phyloP scores from a whole-genome alignment of 2,113 vertebrate genomes.

The Sisor rabdophorus region DNA sequence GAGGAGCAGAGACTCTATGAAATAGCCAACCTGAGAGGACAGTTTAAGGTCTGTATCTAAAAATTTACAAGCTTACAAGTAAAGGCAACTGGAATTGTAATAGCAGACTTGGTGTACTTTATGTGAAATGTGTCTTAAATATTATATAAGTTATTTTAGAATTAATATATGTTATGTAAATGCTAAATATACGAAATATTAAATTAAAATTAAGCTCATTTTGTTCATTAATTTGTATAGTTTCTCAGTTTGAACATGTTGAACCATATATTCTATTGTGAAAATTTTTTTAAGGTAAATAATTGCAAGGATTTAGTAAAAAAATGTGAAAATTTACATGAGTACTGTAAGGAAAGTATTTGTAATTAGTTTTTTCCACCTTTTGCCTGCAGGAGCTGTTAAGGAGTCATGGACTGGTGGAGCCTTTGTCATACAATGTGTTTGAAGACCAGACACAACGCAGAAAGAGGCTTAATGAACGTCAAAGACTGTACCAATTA shows the following conservation, averaged over 20 bases:
- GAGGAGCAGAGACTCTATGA: constrained; percentile 92
- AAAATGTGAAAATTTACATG: no score
- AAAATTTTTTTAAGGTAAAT: no score
- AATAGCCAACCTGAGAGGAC: constrained; percentile 83
- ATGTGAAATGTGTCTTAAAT: neutral
- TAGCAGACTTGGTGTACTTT: neutral
- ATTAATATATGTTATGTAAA: no score
- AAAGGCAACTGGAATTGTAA: neutral
- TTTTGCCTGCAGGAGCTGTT: constrained; percentile 71
- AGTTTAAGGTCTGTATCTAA: constrained; percentile 76
- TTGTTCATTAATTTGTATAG: no score
- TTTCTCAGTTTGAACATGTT: no score
- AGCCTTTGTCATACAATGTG: neutral
- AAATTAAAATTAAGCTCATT: no score
- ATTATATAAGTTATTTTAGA: no score
- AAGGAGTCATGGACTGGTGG: constrained; percentile 75
- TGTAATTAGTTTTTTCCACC: no score
- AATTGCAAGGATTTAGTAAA: no score
- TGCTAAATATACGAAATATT: no score
- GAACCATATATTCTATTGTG: no score
- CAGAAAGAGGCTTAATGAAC: constrained; percentile 68
- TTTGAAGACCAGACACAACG: constrained; percentile 63
- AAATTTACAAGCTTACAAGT: neutral
- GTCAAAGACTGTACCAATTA: constrained; percentile 73
- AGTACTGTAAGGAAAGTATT: no score